Evolutionary conservation across 2,113 vertebrate species (phyloP).

Genomic region (Solea senegalensis): DNA sequence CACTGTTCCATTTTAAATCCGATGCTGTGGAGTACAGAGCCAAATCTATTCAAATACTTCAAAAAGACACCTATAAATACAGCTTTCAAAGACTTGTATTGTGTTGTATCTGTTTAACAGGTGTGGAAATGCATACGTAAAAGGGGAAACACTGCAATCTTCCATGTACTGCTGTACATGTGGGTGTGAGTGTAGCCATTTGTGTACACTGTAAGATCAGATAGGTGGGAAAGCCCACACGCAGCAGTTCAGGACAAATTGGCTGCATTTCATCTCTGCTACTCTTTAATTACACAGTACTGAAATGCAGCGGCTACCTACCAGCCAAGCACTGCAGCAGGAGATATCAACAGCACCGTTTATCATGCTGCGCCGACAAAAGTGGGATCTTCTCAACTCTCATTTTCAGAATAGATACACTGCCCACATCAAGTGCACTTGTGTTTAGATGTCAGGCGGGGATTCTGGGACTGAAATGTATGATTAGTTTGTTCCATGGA

Average conservation of each 20-base stretch:
- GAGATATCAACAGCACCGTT: slow-evolving; percentile 50
- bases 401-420: slow-evolving; percentile 35
- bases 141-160: slow-evolving; percentile 25
- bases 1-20: slow-evolving; percentile 14
- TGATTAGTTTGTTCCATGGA: slow-evolving; percentile 14
- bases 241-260: slow-evolving; percentile 54
- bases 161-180: slow-evolving; percentile 5
- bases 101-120: slow-evolving; percentile 23
- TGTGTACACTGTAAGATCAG: slow-evolving; percentile 21
- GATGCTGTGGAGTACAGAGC: neutral
- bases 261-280: slow-evolving; percentile 52
- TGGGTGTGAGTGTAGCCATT: slow-evolving; percentile 37
- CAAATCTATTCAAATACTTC: neutral
- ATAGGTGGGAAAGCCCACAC: slow-evolving; percentile 51
- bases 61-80: slow-evolving; percentile 6
- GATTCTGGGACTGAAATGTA: slow-evolving; percentile 7
- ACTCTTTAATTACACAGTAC: slow-evolving; percentile 58
- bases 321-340: slow-evolving; percentile 33
- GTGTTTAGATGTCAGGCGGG: slow-evolving; percentile 14
- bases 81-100: neutral
- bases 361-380: slow-evolving; percentile 56
- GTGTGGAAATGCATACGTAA: slow-evolving; percentile 27
- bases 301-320: slow-evolving; percentile 34
- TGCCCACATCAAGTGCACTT: slow-evolving; percentile 45
- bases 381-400: slow-evolving; percentile 36